phyloP scores from a whole-genome alignment of 2,888 invertebrate species.

The Athalia circularis region DNA sequence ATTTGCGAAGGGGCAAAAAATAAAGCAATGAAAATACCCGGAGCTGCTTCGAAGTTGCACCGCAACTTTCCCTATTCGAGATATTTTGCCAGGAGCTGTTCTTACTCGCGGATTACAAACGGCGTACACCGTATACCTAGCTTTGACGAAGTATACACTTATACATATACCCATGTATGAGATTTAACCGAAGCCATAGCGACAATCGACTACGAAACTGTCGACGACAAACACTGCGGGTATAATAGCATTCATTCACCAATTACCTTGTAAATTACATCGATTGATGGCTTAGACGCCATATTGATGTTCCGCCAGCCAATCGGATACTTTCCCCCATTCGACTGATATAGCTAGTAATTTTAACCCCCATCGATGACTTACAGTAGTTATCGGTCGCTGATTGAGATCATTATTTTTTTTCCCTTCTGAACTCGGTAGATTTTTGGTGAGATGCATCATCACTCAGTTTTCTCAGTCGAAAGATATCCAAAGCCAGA shows the following conservation, averaged over 20 bases:
- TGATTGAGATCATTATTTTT: too few species aligned
- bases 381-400: too few species aligned
- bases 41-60: constrained; percentile 44
- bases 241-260: constrained; percentile 60
- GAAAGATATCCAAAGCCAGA: too few species aligned
- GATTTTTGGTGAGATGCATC: too few species aligned
- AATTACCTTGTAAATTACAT: constrained; percentile 68
- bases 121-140: too few species aligned
- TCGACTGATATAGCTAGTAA: not conserved
- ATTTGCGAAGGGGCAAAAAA: constrained; percentile 18
- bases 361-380: constrained; percentile 6
- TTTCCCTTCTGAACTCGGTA: too few species aligned
- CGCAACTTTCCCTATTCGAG: constrained; percentile 64
- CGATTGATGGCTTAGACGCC: constrained; percentile 65
- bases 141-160: too few species aligned
- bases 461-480: too few species aligned
- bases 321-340: constrained; percentile 10
- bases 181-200: constrained; percentile 25
- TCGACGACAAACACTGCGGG: constrained; percentile 49
- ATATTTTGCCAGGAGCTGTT: constrained; percentile 57
- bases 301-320: constrained; percentile 66
- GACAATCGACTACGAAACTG: constrained; percentile 27
- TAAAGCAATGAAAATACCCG: constrained; percentile 24
- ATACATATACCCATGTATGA: not conserved
- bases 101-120: constrained; percentile 44